phyloP scores from a whole-genome alignment of 2,888 invertebrate genomes.

The Iselma pallidipennis region DNA sequence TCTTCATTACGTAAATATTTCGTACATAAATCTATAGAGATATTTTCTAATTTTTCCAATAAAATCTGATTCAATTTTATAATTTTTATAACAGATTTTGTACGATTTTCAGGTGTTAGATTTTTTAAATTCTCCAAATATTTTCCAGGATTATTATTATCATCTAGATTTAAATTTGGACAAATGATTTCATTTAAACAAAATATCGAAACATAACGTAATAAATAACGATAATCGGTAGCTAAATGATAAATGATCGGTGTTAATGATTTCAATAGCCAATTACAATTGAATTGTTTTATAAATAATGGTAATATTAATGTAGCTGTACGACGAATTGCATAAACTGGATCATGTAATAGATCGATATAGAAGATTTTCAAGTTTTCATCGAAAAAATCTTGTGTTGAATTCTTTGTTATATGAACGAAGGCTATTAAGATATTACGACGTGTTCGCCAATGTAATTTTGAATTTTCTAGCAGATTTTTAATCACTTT shows the following conservation, averaged over 20 bases:
- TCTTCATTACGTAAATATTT: conserved; percentile 37
- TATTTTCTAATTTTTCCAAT: conserved; percentile 35
- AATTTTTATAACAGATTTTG: conserved; percentile 22
- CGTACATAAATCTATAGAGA: conserved; percentile 29
- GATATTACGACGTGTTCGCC: conserved; percentile 50
- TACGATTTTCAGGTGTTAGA: conserved; percentile 4
- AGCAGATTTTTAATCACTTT: conserved; percentile 46
- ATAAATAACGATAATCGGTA: conserved; percentile 46
- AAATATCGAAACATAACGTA: conserved; percentile 46
- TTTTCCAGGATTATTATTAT: conserved; percentile 10
- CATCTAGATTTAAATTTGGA: conserved; percentile 38
- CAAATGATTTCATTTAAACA: conserved; percentile 49
- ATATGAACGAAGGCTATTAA: conserved; percentile 48
- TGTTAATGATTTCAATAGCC: conserved; percentile 44
- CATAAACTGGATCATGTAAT: conserved; percentile 47
- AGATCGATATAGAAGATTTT: conserved; percentile 47
- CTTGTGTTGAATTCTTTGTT: conserved; percentile 40
- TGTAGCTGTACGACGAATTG: conserved; percentile 48
- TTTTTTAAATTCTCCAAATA: conserved; percentile 35
- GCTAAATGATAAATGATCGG: conserved; percentile 43
- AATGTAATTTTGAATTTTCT: conserved; percentile 43
- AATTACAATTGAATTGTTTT: conserved; percentile 48
- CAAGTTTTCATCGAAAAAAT: conserved; percentile 47
- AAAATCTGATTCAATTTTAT: conserved; percentile 30
- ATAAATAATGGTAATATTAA: conserved; percentile 48